Evolutionary conservation across 2,888 invertebrate species (phyloP), one percentile per base, ranked within the genome.

Genomic region (Tetanocera ferruginea): DNA sequence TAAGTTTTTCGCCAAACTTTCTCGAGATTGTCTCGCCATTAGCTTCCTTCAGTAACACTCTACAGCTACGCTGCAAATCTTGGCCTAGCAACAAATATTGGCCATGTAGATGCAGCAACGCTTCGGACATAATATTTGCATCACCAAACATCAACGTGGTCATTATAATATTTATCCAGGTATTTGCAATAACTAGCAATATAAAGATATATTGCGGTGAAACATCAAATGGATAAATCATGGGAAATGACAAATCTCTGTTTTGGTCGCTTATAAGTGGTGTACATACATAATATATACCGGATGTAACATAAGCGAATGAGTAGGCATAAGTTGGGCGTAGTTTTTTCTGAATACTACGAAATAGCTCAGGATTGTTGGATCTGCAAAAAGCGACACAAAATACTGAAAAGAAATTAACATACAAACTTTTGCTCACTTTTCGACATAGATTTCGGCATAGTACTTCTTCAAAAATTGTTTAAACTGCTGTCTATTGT

Each of bases 81-180:
- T 83, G 79, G 3, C 83, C 80, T 1, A 88, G 75, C 34, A 88
- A 37, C 3, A 79, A 3, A 57, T 86, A 88, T 3, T 85, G 87
- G 4, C 82, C 85, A 74, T 85, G 86, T 0, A 88, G 76, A 76
- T 88, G 86, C 31, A 84, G 78, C 66, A 86, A 81, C 23, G 85
- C 69, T 17, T 82, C 82, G 3, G 85, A 83, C 19, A 88, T 37
- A 28, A 84, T 74, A 43, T 82, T 84, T 3, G 82, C 80, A 37
- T 88, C 88, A 0, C 86, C 87, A 31, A 86, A 83, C 0, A 82
- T 78, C 76, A 84, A 80, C 1, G 84, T 77, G 23, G 78, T 83
- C 0, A 85, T 82, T 31, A 80, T 78, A 0, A 82, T 5, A 4
- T 84, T 86, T 0, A 84, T 78, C 84, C 86, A 88, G 6, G 84